Conservation (phyloP, 2,113 vertebrate species). For the Fregata magnificens region DNA sequence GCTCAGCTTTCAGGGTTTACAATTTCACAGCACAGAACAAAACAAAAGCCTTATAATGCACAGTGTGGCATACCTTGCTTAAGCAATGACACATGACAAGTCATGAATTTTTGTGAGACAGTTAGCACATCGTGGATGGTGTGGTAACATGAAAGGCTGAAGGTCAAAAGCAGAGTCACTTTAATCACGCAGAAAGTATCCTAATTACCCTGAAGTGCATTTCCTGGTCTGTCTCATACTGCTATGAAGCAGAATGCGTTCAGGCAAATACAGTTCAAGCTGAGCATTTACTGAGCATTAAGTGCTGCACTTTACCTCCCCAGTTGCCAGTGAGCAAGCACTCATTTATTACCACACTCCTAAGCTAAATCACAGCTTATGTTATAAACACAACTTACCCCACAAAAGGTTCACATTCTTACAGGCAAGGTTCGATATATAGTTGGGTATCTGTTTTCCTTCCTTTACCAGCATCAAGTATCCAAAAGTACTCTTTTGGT, state of each 20-base stretch:
- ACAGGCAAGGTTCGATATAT: neutral
- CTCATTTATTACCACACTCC: neutral
- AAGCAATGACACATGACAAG: neutral
- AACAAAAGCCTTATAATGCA: neutral
- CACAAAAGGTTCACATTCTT: neutral
- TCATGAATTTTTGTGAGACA: neutral
- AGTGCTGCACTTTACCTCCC: neutral
- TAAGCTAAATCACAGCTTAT: neutral
- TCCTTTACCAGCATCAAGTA: neutral
- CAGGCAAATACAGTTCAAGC: neutral
- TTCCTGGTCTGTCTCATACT: neutral
- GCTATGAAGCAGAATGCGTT: neutral
- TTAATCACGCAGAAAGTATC: neutral
- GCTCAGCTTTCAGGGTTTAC: neutral
- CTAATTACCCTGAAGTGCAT: neutral
- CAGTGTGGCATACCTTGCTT: accelerated
- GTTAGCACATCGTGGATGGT: neutral
- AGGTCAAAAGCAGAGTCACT: neutral
- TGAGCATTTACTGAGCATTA: neutral
- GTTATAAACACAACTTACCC: neutral
- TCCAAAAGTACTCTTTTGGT: neutral
- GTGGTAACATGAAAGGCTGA: neutral
- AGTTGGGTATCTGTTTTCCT: neutral
- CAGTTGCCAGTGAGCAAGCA: neutral
- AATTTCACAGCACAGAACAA: neutral